Evolutionary conservation across 2,888 invertebrate species (phyloP).

Genomic region (Trilocha varians): DNA sequence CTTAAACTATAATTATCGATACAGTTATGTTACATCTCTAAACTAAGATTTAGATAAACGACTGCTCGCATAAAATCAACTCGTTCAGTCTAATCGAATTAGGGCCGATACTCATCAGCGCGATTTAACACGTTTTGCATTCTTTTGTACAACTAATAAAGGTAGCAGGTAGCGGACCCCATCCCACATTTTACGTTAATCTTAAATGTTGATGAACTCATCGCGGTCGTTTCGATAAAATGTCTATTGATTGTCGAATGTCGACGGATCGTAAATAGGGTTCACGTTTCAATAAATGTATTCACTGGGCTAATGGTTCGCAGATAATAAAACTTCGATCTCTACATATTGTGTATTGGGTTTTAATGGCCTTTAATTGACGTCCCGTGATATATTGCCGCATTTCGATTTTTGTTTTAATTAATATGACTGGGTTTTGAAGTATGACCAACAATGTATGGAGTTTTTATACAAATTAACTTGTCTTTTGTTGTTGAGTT

Average conservation of each 20-base stretch:
- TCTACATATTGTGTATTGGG: conserved; percentile 13
- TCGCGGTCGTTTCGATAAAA: conserved; percentile 44
- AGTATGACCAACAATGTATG: background rate
- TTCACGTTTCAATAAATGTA: conserved; percentile 30
- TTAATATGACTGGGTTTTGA: background rate
- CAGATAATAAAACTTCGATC: conserved; percentile 21
- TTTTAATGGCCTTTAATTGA: conserved; percentile 18
- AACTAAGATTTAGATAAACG: conserved; percentile 58
- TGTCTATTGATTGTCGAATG: conserved; percentile 43
- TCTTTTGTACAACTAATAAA: conserved; percentile 64
- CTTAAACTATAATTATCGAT: background rate
- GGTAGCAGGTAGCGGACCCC: conserved; percentile 59
- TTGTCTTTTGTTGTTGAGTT: too few relatives aligned
- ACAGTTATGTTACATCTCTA: conserved; percentile 26
- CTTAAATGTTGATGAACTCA: conserved; percentile 67
- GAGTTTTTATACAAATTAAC: background rate
- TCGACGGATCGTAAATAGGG: conserved; percentile 38
- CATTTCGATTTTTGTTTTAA: conserved; percentile 4
- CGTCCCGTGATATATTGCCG: conserved; percentile 9
- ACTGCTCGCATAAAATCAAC: conserved; percentile 66
- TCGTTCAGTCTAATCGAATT: conserved; percentile 69
- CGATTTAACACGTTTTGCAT: conserved; percentile 70
- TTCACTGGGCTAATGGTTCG: conserved; percentile 17
- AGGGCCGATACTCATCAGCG: conserved; percentile 63
- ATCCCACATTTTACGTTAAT: conserved; percentile 44